These are phyloP conservation scores for Miniopterus natalensis DNA, from an alignment of 2,113 vertebrate species.

Conservation along the genomic window DNA sequence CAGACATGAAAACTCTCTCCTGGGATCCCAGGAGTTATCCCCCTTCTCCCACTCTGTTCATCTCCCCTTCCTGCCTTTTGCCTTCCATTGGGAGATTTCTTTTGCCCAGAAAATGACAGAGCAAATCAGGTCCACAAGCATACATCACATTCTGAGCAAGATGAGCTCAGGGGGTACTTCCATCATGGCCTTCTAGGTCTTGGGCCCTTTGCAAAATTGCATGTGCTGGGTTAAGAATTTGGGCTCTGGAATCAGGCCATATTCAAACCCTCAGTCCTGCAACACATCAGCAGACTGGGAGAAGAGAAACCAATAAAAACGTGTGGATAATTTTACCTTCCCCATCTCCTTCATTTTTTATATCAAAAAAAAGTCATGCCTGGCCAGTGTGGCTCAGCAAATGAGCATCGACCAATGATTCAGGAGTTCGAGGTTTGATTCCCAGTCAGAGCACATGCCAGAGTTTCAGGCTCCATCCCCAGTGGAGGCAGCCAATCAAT, in stretches of 20 bases:
- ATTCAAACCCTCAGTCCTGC: neutral
- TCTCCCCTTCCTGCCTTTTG: neutral
- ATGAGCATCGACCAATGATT: no score
- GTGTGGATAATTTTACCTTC: neutral
- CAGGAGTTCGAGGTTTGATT: no score
- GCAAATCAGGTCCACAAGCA: neutral
- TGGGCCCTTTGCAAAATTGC: neutral
- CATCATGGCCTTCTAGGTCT: neutral
- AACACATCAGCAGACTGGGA: neutral
- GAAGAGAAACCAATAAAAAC: neutral
- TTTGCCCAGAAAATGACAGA: neutral
- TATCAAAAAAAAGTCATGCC: neutral
- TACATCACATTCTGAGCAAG: neutral
- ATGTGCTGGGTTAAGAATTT: neutral
- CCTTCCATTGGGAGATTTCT: neutral
- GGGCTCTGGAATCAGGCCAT: neutral
- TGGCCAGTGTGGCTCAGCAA: no score
- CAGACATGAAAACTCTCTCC: neutral
- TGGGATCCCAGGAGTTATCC: neutral
- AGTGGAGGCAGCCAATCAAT: no score
- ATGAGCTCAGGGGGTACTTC: neutral
- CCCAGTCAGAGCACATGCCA: no score
- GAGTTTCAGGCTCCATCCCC: no score
- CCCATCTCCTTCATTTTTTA: neutral
- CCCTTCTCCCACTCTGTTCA: neutral